These are phyloP conservation scores for Hippotragus niger DNA, from an alignment of 2,113 vertebrate species.

Conservation along the genomic window DNA sequence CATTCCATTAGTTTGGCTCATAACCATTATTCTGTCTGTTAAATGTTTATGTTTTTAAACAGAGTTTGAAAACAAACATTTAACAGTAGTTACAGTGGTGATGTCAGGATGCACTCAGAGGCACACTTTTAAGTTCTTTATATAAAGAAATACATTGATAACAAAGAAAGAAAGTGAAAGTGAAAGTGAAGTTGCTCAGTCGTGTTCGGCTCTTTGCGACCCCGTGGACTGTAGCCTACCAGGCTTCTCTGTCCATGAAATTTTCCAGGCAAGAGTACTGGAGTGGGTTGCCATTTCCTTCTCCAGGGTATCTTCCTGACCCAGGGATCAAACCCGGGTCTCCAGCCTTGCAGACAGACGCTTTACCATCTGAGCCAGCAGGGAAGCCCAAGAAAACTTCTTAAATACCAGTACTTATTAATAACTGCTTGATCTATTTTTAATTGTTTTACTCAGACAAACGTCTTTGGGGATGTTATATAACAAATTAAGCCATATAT, in stretches of 20 bases:
- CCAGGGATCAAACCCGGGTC: no score
- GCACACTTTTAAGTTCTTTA: background rate
- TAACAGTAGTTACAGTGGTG: background rate
- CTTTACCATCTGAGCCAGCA: no score
- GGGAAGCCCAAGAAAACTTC: background rate
- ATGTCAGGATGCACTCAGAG: background rate
- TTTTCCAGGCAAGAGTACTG: no score
- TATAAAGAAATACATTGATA: background rate
- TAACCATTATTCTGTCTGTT: background rate
- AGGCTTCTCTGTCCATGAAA: no score
- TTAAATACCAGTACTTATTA: background rate
- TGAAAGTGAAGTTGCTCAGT: no score
- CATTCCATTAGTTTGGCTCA: background rate
- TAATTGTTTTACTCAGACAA: background rate
- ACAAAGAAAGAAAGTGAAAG: background rate
- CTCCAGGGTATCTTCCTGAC: no score
- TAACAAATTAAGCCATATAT: background rate
- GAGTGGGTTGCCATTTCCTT: no score
- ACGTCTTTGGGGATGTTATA: background rate
- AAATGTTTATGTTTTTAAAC: background rate
- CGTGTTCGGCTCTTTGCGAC: rapidly evolving
- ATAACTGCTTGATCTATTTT: background rate
- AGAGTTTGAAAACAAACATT: background rate
- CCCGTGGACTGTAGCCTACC: no score
- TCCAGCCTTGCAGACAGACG: no score